phyloP scores from a whole-genome alignment of 2,113 vertebrate species.

The Planiliza haematocheilus region DNA sequence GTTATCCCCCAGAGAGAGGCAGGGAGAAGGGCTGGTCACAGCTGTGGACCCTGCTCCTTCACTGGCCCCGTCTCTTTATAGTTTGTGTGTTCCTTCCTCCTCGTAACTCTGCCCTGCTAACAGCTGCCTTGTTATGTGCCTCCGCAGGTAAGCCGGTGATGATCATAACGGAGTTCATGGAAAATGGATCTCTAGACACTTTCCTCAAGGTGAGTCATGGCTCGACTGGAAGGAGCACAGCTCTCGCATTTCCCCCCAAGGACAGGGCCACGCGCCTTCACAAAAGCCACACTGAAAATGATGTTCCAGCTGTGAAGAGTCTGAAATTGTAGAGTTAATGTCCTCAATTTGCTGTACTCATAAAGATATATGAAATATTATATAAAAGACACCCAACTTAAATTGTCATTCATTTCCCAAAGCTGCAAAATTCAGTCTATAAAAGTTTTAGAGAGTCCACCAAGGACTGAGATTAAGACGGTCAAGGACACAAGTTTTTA shows the following conservation, averaged over 20 bases:
- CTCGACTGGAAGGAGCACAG: conserved; percentile 27
- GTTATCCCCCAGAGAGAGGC: conserved; percentile 67
- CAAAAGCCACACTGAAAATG: conserved; percentile 25
- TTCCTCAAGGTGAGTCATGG: conserved; percentile 92
- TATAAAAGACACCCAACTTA: neutral
- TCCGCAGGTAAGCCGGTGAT: conserved; percentile 91
- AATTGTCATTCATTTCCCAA: conserved; percentile 22
- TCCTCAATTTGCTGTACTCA: neutral
- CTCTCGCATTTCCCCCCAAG: conserved; percentile 16
- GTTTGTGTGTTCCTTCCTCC: conserved; percentile 45
- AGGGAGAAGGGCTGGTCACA: conserved; percentile 61
- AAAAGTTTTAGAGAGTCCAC: neutral
- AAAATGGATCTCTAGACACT: conserved; percentile 96
- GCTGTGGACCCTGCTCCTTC: conserved; percentile 59
- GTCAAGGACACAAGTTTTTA: neutral
- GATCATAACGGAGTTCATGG: conserved; percentile 99
- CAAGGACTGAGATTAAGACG: neutral
- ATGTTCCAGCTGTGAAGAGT: conserved; percentile 30
- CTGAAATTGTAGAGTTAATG: conserved; percentile 3
- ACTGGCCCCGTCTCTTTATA: conserved; percentile 49
- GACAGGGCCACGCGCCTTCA: conserved; percentile 11
- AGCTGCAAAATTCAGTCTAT: neutral
- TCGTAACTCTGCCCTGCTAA: conserved; percentile 56
- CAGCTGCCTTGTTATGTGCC: conserved; percentile 48
- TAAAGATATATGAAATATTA: too few relatives aligned